Percentiles rank a stretch among this genome's conserved stretches.
phyloP scores from a whole-genome alignment of 2,888 invertebrate species.

The Pegoplata infirma region DNA sequence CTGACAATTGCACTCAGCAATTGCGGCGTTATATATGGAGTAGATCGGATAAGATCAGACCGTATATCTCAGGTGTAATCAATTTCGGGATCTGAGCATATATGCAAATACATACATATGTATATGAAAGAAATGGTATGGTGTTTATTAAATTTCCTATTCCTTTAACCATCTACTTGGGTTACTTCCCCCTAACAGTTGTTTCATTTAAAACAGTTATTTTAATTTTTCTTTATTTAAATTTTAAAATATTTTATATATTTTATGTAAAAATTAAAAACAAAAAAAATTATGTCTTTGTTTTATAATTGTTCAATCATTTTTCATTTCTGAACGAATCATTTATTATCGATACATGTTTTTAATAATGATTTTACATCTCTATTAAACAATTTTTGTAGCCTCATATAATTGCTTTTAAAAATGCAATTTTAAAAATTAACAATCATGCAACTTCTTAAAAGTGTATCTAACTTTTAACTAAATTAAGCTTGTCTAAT shows the following conservation, averaged over 20 bases:
- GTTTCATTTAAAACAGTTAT: background rate
- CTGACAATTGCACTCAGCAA: too few relatives aligned
- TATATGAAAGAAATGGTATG: too few relatives aligned
- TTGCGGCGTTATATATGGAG: too few relatives aligned
- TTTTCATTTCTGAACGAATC: background rate
- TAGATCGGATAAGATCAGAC: too few relatives aligned
- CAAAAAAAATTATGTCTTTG: background rate
- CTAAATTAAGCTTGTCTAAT: constrained; percentile 10
- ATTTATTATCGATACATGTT: constrained; percentile 18
- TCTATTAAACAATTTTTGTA: constrained; percentile 15
- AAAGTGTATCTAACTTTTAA: background rate
- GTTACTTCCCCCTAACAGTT: too few relatives aligned
- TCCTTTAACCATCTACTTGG: too few relatives aligned
- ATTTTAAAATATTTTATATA: background rate
- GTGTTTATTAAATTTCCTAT: too few relatives aligned
- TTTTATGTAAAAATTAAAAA: too few relatives aligned
- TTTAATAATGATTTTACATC: constrained; percentile 19
- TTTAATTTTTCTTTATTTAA: background rate
- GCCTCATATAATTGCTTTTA: constrained; percentile 14
- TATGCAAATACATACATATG: too few relatives aligned
- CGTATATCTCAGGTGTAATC: too few relatives aligned
- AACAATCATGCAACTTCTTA: constrained; percentile 12
- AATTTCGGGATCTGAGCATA: too few relatives aligned
- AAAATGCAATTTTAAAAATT: constrained; percentile 25
- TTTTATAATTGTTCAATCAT: background rate